These are phyloP conservation scores for Drosophila parvula DNA, from an alignment of 1,140 invertebrate species.

Conservation along the genomic window DNA sequence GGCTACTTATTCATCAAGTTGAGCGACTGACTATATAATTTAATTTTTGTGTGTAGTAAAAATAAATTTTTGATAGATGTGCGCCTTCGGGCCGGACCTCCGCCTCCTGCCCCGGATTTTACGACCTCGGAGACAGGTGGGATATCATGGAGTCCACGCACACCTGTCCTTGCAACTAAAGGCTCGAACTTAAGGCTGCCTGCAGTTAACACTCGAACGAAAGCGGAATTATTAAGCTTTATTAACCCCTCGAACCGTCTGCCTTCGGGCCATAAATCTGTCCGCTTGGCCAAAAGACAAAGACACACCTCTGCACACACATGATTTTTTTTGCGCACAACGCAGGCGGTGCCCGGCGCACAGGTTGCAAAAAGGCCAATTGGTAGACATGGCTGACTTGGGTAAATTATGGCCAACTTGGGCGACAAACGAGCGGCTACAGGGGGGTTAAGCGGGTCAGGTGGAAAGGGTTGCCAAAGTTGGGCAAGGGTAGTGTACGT, in stretches of 20 bases:
- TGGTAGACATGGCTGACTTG: slow-evolving; percentile 56
- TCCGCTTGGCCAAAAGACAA: slow-evolving; percentile 51
- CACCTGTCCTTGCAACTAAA: background rate
- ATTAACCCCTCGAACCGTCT: slow-evolving; percentile 68
- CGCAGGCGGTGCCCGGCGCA: background rate
- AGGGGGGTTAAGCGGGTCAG: background rate
- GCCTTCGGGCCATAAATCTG: slow-evolving; percentile 59
- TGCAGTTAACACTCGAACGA: slow-evolving; percentile 50
- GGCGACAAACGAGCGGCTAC: slow-evolving; percentile 1
- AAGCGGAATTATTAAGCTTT: slow-evolving; percentile 70
- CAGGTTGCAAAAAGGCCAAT: slow-evolving; percentile 31
- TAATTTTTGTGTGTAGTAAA: slow-evolving; percentile 74
- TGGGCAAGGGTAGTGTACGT: background rate
- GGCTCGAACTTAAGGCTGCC: slow-evolving; percentile 51
- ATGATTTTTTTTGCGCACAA: slow-evolving; percentile 15
- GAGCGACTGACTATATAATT: slow-evolving; percentile 78
- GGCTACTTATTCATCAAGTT: slow-evolving; percentile 78
- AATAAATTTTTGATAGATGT: slow-evolving; percentile 77
- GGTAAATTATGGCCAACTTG: slow-evolving; percentile 70
- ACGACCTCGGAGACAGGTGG: slow-evolving; percentile 25
- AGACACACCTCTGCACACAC: slow-evolving; percentile 42
- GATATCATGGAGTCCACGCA: background rate
- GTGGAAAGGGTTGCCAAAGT: background rate
- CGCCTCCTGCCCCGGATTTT: slow-evolving; percentile 7
- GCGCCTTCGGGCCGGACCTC: slow-evolving; percentile 1